A percentile compares a stretch with the other conserved stretches of the same genome.
These are phyloP conservation scores for Sarcophaga subvicina DNA, from an alignment of 2,888 invertebrate genomes.

Conservation along the genomic window DNA sequence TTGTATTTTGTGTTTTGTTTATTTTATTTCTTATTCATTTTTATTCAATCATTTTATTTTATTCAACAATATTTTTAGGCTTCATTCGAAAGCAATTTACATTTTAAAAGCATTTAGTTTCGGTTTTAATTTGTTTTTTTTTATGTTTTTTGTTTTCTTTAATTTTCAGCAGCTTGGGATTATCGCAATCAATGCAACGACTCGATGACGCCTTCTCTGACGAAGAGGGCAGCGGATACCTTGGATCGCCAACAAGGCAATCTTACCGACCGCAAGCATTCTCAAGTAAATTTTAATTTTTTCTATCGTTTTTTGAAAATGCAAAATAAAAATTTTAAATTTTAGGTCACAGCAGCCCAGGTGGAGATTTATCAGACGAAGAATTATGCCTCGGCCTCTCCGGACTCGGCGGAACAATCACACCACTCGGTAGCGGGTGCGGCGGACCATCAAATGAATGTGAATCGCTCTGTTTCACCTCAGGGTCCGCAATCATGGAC, in stretches of 20 bases:
- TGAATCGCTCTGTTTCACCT: slow-evolving; percentile 82
- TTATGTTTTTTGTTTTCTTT: not conserved
- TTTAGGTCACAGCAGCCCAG: slow-evolving; percentile 82
- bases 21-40: slow-evolving; percentile 71
- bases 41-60: slow-evolving; percentile 46
- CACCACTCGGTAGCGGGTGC: slow-evolving; percentile 80
- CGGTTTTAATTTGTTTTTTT: no score
- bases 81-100: no score
- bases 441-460: slow-evolving; percentile 80
- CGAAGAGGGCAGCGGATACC: slow-evolving; percentile 88
- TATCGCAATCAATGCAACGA: slow-evolving; percentile 82
- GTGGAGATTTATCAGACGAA: slow-evolving; percentile 83
- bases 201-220: slow-evolving; percentile 92
- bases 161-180: slow-evolving; percentile 82
- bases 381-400: slow-evolving; percentile 82
- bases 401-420: slow-evolving; percentile 80
- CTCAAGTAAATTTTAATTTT: slow-evolving; percentile 81
- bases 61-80: not conserved
- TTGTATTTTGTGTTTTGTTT: slow-evolving; percentile 81
- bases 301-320: not conserved
- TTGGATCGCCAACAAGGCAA: slow-evolving; percentile 82
- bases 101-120: no score
- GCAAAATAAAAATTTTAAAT: slow-evolving; percentile 7
- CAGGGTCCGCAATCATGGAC: slow-evolving; percentile 81
- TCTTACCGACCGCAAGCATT: slow-evolving; percentile 83